phyloP scores from a whole-genome alignment of 2,888 invertebrate species.

The Cataglyphis cursor region DNA sequence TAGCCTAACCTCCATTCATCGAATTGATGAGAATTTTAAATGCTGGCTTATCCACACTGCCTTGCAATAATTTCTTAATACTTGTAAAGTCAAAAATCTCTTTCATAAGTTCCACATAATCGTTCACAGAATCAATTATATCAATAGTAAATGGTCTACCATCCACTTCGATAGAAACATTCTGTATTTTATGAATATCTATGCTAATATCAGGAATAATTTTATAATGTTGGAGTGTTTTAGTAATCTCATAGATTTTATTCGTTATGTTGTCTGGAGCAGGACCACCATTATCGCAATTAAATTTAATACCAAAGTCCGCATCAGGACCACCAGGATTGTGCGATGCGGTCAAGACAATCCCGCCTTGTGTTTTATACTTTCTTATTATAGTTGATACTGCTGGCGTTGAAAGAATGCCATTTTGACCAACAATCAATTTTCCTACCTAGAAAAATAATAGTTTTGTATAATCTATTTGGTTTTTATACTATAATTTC shows the following conservation, averaged over 20 bases:
- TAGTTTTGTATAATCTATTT: neutral
- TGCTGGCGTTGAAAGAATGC: slow-evolving; percentile 98
- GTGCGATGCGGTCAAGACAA: slow-evolving; percentile 99
- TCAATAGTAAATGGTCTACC: slow-evolving; percentile 93
- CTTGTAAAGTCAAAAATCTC: slow-evolving; percentile 97
- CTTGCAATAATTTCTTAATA: slow-evolving; percentile 92
- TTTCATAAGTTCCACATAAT: slow-evolving; percentile 97
- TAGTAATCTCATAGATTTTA: slow-evolving; percentile 94
- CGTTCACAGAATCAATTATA: slow-evolving; percentile 95
- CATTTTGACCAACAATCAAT: slow-evolving; percentile 96
- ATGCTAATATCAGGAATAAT: slow-evolving; percentile 93
- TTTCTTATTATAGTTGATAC: slow-evolving; percentile 98
- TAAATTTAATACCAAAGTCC: slow-evolving; percentile 99
- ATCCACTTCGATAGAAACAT: slow-evolving; percentile 88
- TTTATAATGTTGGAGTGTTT: slow-evolving; percentile 92
- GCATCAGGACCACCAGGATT: slow-evolving; percentile 99
- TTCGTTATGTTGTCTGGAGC: slow-evolving; percentile 97
- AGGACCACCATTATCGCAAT: slow-evolving; percentile 98
- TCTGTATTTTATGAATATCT: slow-evolving; percentile 91
- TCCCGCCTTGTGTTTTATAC: slow-evolving; percentile 95
- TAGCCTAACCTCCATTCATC: slow-evolving; percentile 94
- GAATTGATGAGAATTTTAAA: slow-evolving; percentile 96
- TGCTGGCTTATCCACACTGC: slow-evolving; percentile 89
- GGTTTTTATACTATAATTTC: neutral
- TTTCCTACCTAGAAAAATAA: slow-evolving; percentile 90